Evolutionary conservation across 2,113 vertebrate species (phyloP).

Genomic region (Capreolus pygargus): DNA sequence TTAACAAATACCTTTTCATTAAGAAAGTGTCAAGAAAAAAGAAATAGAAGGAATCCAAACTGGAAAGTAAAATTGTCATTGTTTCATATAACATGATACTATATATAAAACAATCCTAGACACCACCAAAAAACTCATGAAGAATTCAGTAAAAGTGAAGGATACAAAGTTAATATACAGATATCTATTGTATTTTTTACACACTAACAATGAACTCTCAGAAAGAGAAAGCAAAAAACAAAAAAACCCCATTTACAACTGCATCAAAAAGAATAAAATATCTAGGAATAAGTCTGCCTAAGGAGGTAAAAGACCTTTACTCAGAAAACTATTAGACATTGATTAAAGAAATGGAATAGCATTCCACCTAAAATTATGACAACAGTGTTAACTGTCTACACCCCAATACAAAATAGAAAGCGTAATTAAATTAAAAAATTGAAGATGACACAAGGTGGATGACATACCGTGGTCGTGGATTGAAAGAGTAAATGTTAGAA

Average conservation of each 20-base stretch:
- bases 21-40: background rate
- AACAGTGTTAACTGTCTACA: background rate
- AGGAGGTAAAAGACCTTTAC: background rate
- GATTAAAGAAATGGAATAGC: background rate
- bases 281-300: background rate
- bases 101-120: background rate
- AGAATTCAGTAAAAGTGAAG: background rate
- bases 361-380: background rate
- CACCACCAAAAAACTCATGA: background rate
- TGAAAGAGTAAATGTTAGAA: background rate
- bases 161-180: background rate
- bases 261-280: background rate
- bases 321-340: background rate
- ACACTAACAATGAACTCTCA: background rate
- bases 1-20: background rate
- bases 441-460: background rate
- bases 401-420: background rate
- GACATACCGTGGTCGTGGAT: background rate
- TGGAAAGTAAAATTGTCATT: background rate
- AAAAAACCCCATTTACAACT: background rate
- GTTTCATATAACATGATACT: background rate
- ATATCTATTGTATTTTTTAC: background rate
- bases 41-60: background rate
- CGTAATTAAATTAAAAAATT: background rate
- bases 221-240: background rate